Evolutionary conservation across 1,140 invertebrate species (phyloP), one percentile per base, ranked within the genome.

Genomic region (Eupeodes corollae): DNA sequence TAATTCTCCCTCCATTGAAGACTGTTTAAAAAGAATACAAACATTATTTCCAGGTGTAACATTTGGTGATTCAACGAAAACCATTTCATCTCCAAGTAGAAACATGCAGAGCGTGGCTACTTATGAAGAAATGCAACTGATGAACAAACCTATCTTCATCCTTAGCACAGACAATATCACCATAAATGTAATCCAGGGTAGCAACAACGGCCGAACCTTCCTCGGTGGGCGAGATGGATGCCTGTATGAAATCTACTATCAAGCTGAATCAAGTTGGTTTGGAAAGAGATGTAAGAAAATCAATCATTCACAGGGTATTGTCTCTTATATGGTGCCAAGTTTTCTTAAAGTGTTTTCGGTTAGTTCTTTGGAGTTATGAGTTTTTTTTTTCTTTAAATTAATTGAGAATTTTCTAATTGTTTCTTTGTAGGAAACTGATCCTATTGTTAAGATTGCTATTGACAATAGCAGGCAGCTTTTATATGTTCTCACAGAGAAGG

Each of bases 171-270:
- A 99, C 73, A 92, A 91, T 53, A 78, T 88, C 14, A 81, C 84
- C 47, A 86, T 98, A 50, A 82, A 83, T 48, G 83, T 82, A 45
- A 86, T 98, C 45, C 76, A 79, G 41, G 86, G 91, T 31, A 88
- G 88, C 1, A 74, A 74, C 19, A 79, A 77, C 63, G 95, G 95
- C 0, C 76, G 96, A 54, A 89, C 99, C 56, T 98, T 99, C 68
- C 79, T 98, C 59, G 93, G 93, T 19, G 91, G 88, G 34, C 88
- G 84, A 70, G 92, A 98, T 75, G 93, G 95, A 12, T 88, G 83
- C 56, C 69, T 99, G 1, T 98, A 90, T 78, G 96, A 99, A 80
- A 82, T 98, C 55, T 79, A 79, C 56, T 99, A 99, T 74, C 88
- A 92, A 78, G 84, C 83, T 31, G 84, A 87, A 68, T 77, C 83